Base-by-base conservation (phyloP, 2,113 vertebrate genomes). In the Onychostruthus taczanowskii region DNA sequence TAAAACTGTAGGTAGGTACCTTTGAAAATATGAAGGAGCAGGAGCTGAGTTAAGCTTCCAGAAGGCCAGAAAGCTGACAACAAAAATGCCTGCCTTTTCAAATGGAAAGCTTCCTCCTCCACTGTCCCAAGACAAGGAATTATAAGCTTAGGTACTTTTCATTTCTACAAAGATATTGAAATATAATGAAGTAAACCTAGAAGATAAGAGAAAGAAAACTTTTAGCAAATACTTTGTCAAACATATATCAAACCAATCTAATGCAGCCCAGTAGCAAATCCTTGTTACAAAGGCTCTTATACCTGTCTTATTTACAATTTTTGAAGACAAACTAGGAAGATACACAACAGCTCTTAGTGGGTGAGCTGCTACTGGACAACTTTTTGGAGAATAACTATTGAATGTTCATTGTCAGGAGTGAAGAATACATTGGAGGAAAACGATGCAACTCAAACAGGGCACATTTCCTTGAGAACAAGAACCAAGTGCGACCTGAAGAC, bases 31-130 rank as follows among this genome's bases (percentile, higher is more conserved):
- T 62, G 68, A 87, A 61, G 44, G 55, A 91, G 8, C 8, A 62
- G 28, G 19, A 80, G 16, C 8, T 37, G 11, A 41, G 9, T 68
- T 64, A 63, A 75, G 9, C 17, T 75, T 93, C 39, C 17, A 72
- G 28, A 77, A 74, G 18, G 63, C 6, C 19, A 24, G 20, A 88
- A 81, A 74, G 70, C 56, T 1, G 0, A 56, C 39, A 70, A 37
- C 1, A 62, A 67, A 84, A 58, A 59, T 58, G 5, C 2, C 6
- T 37, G 11, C 7, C 74, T 59, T 80, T 89, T 84, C 17, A 67
- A 50, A 10, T 0, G 3, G 23, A 89, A 46, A 39, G 1, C 5
- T 43, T 1, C 3, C 1, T 0, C 2, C 8, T 44, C 19, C 6
- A n/a, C 6, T 56, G 0, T 11, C 43, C 16, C 13, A 22, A n/a